Evolutionary conservation across 2,888 invertebrate genomes (phyloP), one percentile per base, ranked within the genome.

Genomic region (Hololepta plana): DNA sequence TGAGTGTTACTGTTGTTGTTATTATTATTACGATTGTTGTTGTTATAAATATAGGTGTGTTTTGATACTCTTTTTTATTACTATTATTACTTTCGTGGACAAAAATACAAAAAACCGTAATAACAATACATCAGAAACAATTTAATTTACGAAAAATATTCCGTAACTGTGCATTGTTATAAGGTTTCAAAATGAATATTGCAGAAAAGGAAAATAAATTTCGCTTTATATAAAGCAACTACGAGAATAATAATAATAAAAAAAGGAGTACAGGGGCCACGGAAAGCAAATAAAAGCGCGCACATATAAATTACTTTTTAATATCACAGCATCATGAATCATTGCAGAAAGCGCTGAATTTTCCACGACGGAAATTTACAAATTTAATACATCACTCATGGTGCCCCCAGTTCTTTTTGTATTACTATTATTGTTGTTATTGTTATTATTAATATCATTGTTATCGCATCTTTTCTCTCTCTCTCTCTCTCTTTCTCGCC

Each of bases 241-340:
- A 13, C 29, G 23, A 15, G 26, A 32, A 33, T 28, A 29, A 27
- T 24, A 32, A 29, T 29, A 44, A 43, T 45, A 42, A 44, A 43
- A 43, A 43, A 42, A 34, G 41, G n/a, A n/a, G n/a, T n/a, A n/a
- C n/a, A n/a, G n/a, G n/a, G n/a, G n/a, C n/a, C n/a, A n/a, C n/a
- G n/a, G 31, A 30, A 43, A 45, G 43, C 39, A 42, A 43, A 41
- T 40, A 42, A 43, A 32, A 35, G 41, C 44, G 34, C 40, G 44
- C 49, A 48, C 50, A 50, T 49, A 51, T 51, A 51, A 51, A 52
- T 51, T 50, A 51, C 51, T 51, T 52, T 52, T 52, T 51, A 51
- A 52, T 51, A 53, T 51, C 49, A 43, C 49, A 46, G 46, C 44
- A 45, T 44, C 48, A 51, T 51, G 52, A 51, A 52, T 52, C 52